A percentile compares a stretch with the other conserved stretches of the same genome.
Evolutionary conservation across 2,113 vertebrate species (phyloP).

Genomic region (Serinus canaria): DNA sequence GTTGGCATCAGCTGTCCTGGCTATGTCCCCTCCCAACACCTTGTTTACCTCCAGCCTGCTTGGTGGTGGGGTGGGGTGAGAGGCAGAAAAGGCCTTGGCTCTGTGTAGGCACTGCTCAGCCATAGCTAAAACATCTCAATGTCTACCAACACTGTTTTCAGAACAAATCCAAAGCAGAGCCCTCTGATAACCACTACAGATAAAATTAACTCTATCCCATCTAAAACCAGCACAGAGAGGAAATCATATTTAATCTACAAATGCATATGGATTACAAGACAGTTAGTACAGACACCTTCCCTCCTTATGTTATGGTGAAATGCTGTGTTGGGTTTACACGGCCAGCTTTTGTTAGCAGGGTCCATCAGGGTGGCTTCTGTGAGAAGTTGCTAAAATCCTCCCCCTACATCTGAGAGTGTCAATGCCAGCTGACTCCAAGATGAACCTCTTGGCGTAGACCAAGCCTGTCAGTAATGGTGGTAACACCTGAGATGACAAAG

Average conservation of each 20-base stretch:
- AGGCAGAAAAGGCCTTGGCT: not conserved
- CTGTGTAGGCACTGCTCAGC: accelerated
- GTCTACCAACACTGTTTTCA: not conserved
- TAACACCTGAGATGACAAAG: accelerated
- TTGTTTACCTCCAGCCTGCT: not conserved
- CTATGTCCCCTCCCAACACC: not conserved
- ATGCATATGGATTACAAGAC: not conserved
- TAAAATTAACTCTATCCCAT: not conserved
- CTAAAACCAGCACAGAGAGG: not conserved
- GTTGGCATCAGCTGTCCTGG: not conserved
- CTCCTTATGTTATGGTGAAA: not conserved
- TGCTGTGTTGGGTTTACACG: not conserved
- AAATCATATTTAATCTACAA: not conserved
- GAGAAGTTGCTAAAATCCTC: not conserved
- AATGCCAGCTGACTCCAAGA: not conserved
- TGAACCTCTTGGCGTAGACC: not conserved
- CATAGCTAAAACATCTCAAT: not conserved
- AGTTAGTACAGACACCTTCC: not conserved
- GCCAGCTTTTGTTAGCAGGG: not conserved
- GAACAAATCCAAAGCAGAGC: not conserved
- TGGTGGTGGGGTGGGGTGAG: accelerated
- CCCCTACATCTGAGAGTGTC: not conserved
- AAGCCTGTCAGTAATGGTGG: not conserved
- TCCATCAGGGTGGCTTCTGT: not conserved
- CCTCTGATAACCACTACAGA: not conserved